A percentile compares a stretch with the other conserved stretches of the same genome.
These are phyloP conservation scores for Eulimnadia texana DNA, from an alignment of 1,140 invertebrate species.

Conservation along the genomic window DNA sequence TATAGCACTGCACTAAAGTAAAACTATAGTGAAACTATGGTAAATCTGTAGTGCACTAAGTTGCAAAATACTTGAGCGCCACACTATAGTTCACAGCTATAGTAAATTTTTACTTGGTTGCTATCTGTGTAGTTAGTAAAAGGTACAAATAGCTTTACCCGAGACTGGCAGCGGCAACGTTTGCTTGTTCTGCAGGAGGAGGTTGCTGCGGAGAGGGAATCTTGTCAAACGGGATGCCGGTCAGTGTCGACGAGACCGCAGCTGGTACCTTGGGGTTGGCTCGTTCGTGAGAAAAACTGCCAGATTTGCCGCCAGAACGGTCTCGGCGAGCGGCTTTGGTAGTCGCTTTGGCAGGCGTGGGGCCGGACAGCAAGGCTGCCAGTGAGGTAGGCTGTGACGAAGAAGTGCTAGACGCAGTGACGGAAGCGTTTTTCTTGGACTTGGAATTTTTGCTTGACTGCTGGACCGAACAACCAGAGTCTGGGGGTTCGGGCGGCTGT, in stretches of 20 bases:
- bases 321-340: background rate
- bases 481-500: background rate
- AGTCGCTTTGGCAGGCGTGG: background rate
- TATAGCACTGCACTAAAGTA: too few relatives aligned
- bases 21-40: too few relatives aligned
- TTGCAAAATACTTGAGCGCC: too few relatives aligned
- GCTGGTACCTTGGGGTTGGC: slow-evolving; percentile 6
- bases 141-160: background rate
- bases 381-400: background rate
- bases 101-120: too few relatives aligned
- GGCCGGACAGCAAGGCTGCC: background rate
- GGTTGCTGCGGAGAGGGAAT: slow-evolving; percentile 14
- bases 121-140: too few relatives aligned
- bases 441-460: background rate
- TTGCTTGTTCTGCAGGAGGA: slow-evolving; percentile 7
- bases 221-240: slow-evolving; percentile 10
- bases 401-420: background rate
- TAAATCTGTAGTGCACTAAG: too few relatives aligned
- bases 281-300: slow-evolving; percentile 4
- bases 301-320: background rate
- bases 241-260: slow-evolving; percentile 8
- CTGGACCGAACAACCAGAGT: background rate
- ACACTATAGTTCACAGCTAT: too few relatives aligned
- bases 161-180: background rate
- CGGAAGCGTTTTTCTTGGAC: background rate